Percentiles rank a stretch among this genome's conserved stretches.
phyloP scores from a whole-genome alignment of 2,888 invertebrate genomes.

The Prostheceraeus crozeri region DNA sequence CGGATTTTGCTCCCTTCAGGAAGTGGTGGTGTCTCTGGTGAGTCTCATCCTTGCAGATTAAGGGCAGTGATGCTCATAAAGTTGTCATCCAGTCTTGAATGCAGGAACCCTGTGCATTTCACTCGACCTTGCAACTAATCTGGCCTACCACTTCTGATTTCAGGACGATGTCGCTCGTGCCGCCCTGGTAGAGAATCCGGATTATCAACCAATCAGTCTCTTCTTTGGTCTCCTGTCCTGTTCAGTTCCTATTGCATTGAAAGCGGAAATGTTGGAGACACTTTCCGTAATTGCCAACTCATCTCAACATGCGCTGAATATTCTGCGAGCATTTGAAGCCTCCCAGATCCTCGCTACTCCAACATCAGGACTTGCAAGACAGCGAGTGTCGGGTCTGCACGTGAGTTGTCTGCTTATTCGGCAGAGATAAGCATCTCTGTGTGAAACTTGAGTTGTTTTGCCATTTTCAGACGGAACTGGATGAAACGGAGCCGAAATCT shows the following conservation, averaged over 20 bases:
- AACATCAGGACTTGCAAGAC: constrained; percentile 36
- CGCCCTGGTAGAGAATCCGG: constrained; percentile 75
- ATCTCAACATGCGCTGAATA: constrained; percentile 68
- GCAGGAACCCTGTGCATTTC: too few relatives aligned
- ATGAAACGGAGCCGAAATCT: constrained; percentile 79
- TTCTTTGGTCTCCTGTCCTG: constrained; percentile 77
- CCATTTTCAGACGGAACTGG: constrained; percentile 75
- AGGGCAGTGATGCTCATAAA: too few relatives aligned
- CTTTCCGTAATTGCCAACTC: constrained; percentile 72
- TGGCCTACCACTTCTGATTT: too few relatives aligned
- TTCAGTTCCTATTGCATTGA: constrained; percentile 73
- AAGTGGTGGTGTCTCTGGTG: too few relatives aligned
- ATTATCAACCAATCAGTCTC: constrained; percentile 74
- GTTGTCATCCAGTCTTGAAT: too few relatives aligned
- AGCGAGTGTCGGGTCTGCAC: constrained; percentile 44
- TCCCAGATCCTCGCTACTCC: background rate
- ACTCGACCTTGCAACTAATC: too few relatives aligned
- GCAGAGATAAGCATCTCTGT: too few relatives aligned
- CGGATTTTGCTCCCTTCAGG: too few relatives aligned
- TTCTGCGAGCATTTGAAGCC: constrained; percentile 67
- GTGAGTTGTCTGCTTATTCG: too few relatives aligned
- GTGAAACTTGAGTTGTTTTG: too few relatives aligned
- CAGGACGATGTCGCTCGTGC: constrained; percentile 73
- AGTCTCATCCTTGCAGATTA: too few relatives aligned
- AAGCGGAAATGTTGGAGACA: constrained; percentile 72